A percentile compares a stretch with the other conserved stretches of the same genome.
Conservation (phyloP, 37 sponge, comb jelly and placozoan species). For the Axinella damicornis region DNA sequence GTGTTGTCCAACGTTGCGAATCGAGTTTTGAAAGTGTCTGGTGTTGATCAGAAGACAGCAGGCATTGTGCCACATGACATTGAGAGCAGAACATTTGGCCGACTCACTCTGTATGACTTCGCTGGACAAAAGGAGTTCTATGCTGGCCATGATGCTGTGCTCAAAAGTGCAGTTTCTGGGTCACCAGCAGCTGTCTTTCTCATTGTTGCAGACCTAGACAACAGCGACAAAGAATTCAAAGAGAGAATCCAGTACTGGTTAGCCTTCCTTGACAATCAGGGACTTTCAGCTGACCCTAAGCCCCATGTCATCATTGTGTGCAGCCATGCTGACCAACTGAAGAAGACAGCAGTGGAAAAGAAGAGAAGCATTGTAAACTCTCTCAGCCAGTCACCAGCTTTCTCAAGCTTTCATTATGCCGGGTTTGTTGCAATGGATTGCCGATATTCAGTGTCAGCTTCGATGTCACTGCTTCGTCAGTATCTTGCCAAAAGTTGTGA, state of each 20-base stretch:
- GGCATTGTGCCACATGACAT: slow-evolving; percentile 7
- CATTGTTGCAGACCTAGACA: not conserved
- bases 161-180: not conserved
- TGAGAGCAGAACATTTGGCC: not conserved
- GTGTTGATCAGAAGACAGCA: not conserved
- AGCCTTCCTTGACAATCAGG: not conserved
- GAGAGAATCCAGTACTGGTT: not conserved
- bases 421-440: too few relatives aligned
- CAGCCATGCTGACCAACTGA: slow-evolving; percentile 4
- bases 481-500: too few relatives aligned
- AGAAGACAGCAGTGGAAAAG: too few relatives aligned
- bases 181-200: not conserved
- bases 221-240: not conserved
- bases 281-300: not conserved
- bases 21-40: not conserved
- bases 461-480: too few relatives aligned
- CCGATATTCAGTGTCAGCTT: too few relatives aligned
- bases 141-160: slow-evolving; percentile 7
- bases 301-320: not conserved
- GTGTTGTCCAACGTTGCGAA: not conserved
- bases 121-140: slow-evolving; percentile 6
- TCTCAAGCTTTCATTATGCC: too few relatives aligned
- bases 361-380: too few relatives aligned
- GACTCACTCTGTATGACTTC: not conserved
- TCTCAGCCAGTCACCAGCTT: too few relatives aligned